Evolutionary conservation across 1,140 invertebrate genomes (phyloP), one percentile per base, ranked within the genome.

Genomic region (Tribolium castaneum): DNA sequence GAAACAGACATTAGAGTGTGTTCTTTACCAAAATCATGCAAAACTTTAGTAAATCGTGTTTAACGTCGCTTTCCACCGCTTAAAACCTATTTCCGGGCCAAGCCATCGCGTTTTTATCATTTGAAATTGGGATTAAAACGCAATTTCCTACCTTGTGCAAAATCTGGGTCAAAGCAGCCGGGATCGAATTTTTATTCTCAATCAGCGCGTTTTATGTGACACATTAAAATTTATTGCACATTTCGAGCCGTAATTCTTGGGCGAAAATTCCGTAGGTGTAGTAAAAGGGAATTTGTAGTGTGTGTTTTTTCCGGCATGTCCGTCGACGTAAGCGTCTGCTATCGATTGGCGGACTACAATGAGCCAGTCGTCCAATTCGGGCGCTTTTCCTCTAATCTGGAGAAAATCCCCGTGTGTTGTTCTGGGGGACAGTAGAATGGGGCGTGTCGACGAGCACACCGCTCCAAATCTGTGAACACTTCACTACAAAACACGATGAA

Each of bases 341-440:
- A 75, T 75, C 72, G 72, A 75, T 75, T 75, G 35, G 70, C 9
- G 13, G 25, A 35, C 34, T 59, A 75, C 49, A 75, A 74, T 54
- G 71, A 52, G 30, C 16, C 12, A 75, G 72, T 75, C 52, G 72
- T 54, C 72, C 72, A 56, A 35, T 56, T 75, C 34, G 51, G 52
- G 52, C 71, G 71, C 70, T 73, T 73, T 73, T 73, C 71, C 49
- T 52, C 19, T 73, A 73, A 73, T 35, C 71, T 54, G 9, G 49
- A 34, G 71, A 73, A 73, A 73, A 73, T 73, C 71, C 59, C 71
- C 25, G 49, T 73, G 71, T 59, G 54, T 59, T 56, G 30, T 39
- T 56, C 54, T 84, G 80, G 80, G 82, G 79, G 50, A 81, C 81
- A 83, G 81, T 83, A 81, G 30, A 79, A 74, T 77, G 78, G 81